Evolutionary conservation across 2,113 vertebrate genomes (phyloP).

Genomic region (Neomonachus schauinslandi): DNA sequence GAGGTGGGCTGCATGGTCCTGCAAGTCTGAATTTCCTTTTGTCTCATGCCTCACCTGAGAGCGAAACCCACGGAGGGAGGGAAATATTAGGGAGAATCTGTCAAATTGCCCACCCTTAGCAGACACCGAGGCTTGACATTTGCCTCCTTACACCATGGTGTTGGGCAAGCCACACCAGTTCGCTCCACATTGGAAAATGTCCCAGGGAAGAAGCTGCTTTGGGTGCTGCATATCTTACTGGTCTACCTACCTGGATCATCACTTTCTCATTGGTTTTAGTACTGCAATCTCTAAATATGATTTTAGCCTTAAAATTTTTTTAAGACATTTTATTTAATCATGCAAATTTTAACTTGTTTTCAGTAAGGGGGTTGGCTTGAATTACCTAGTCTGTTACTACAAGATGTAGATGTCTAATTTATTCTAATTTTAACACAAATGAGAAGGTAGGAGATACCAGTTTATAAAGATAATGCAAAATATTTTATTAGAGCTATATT

Average conservation of each 20-base stretch:
- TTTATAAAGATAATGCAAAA: neutral
- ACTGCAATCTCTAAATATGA: accelerated
- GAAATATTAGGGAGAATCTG: accelerated
- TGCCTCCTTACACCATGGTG: accelerated
- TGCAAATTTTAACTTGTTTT: neutral
- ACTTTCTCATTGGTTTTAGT: accelerated
- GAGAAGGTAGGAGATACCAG: neutral
- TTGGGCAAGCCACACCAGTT: too few relatives aligned
- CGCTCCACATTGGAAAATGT: neutral
- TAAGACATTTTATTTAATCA: too few relatives aligned
- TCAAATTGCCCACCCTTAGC: accelerated
- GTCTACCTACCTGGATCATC: accelerated
- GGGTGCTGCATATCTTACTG: accelerated
- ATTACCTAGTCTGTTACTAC: neutral
- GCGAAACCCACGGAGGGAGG: neutral
- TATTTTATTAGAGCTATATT: neutral
- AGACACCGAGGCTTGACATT: neutral
- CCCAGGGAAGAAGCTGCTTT: too few relatives aligned
- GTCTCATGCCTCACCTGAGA: neutral
- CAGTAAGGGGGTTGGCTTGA: too few relatives aligned
- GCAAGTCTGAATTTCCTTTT: neutral
- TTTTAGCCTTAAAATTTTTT: neutral
- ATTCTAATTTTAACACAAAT: neutral
- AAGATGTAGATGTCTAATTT: neutral
- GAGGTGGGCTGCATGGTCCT: too few relatives aligned